Conservation (phyloP, 1,140 invertebrate genomes). For the Lutraria rhynchaena region DNA sequence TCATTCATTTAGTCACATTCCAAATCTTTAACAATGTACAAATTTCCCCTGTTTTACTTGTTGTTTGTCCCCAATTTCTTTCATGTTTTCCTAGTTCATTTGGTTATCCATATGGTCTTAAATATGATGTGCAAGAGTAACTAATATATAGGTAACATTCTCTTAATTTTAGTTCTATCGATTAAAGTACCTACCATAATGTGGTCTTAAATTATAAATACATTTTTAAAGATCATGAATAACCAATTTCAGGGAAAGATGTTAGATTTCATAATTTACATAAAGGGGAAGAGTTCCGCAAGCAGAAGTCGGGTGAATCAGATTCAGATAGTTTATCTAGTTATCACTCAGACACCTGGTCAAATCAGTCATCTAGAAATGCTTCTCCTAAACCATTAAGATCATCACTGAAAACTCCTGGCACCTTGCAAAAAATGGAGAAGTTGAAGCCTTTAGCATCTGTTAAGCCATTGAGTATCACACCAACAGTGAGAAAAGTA, state of each 20-base stretch:
- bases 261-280: slow-evolving; percentile 9
- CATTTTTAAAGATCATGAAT: no score
- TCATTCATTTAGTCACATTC: no score
- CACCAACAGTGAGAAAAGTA: slow-evolving; percentile 23
- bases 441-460: not conserved
- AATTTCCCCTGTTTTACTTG: no score
- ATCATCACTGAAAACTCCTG: slow-evolving; percentile 36
- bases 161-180: no score
- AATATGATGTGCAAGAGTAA: no score
- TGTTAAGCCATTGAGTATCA: not conserved
- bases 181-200: no score
- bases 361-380: slow-evolving; percentile 37
- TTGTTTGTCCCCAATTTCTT: no score
- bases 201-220: no score
- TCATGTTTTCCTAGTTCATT: no score
- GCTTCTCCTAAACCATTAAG: slow-evolving; percentile 43
- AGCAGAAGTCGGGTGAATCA: slow-evolving; percentile 37
- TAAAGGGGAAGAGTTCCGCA: slow-evolving; percentile 11
- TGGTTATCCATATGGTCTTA: no score
- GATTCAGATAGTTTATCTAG: slow-evolving; percentile 43
- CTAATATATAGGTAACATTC: no score
- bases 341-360: slow-evolving; percentile 10
- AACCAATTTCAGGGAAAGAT: not conserved
- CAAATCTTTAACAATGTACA: no score
- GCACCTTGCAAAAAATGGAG: slow-evolving; percentile 15